Conservation (phyloP, 2,888 invertebrate species). For the Dascillus cervinus region DNA sequence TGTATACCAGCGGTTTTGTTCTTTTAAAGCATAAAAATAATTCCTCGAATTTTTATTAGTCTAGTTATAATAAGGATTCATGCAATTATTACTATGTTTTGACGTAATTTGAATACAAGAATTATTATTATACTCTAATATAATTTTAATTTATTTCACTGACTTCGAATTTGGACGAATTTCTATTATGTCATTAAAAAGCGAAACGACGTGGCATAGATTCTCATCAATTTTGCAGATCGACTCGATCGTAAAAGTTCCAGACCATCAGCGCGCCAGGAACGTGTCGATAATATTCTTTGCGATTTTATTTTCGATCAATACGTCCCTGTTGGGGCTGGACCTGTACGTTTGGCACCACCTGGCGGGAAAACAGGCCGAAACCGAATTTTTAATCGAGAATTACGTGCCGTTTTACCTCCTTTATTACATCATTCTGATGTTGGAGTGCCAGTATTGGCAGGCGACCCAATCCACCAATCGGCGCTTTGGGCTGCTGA, state of each 20-base stretch:
- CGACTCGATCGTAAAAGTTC: slow-evolving; percentile 7
- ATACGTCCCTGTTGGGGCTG: slow-evolving; percentile 4
- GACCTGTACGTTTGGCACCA: slow-evolving; percentile 11
- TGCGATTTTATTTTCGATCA: neutral
- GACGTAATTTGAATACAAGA: no score
- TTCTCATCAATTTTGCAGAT: slow-evolving; percentile 6
- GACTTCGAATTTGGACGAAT: no score
- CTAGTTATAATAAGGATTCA: no score
- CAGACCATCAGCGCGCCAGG: slow-evolving; percentile 8
- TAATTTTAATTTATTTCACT: no score
- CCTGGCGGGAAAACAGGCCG: slow-evolving; percentile 4
- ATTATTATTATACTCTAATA: no score
- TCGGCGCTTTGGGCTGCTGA: slow-evolving; percentile 7
- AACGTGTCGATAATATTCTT: slow-evolving; percentile 5
- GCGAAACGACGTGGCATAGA: no score
- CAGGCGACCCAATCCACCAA: slow-evolving; percentile 8
- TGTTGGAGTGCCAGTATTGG: slow-evolving; percentile 13
- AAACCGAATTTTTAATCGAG: slow-evolving; percentile 9
- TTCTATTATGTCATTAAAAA: no score
- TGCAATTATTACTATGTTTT: no score
- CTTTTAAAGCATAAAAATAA: no score
- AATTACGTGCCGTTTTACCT: slow-evolving; percentile 12
- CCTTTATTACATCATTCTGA: slow-evolving; percentile 8
- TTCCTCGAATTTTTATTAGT: no score
- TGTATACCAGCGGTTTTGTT: no score